These are phyloP conservation scores for Bombus superbus DNA, from an alignment of 1,140 invertebrate genomes.

Conservation along the genomic window DNA sequence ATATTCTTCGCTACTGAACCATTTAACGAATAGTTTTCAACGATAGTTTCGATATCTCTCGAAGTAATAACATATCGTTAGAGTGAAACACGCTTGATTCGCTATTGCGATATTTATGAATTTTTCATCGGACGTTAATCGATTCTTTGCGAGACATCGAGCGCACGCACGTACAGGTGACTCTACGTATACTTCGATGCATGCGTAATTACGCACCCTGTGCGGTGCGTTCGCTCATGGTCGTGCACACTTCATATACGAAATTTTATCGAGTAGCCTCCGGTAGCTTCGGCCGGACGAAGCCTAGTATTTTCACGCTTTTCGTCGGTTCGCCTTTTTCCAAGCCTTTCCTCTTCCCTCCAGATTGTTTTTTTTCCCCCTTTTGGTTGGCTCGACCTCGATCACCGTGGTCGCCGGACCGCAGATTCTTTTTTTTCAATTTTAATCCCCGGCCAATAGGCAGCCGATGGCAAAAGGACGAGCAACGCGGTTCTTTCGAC, in stretches of 20 bases:
- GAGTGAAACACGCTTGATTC: background rate
- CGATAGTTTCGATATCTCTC: background rate
- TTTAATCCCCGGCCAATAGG: conserved; percentile 36
- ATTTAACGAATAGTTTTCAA: background rate
- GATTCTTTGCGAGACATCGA: background rate
- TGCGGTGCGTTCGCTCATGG: background rate
- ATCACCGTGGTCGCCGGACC: conserved; percentile 17
- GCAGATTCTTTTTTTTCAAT: conserved; percentile 52
- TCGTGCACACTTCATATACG: conserved; percentile 17
- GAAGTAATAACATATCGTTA: background rate
- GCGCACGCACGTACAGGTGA: too few species aligned
- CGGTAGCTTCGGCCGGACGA: background rate
- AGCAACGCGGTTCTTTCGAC: background rate
- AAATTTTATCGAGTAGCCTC: conserved; percentile 35
- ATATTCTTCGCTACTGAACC: background rate
- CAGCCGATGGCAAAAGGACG: background rate
- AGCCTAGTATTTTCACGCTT: conserved; percentile 36
- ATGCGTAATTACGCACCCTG: background rate
- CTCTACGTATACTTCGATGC: background rate
- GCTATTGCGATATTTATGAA: background rate
- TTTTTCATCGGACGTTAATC: background rate
- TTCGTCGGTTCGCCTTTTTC: background rate
- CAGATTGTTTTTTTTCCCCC: too few species aligned
- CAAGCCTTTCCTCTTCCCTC: too few species aligned
- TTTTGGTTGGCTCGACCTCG: background rate